Evolutionary conservation across 2,113 vertebrate genomes (phyloP).

Genomic region (Carassius carassius): DNA sequence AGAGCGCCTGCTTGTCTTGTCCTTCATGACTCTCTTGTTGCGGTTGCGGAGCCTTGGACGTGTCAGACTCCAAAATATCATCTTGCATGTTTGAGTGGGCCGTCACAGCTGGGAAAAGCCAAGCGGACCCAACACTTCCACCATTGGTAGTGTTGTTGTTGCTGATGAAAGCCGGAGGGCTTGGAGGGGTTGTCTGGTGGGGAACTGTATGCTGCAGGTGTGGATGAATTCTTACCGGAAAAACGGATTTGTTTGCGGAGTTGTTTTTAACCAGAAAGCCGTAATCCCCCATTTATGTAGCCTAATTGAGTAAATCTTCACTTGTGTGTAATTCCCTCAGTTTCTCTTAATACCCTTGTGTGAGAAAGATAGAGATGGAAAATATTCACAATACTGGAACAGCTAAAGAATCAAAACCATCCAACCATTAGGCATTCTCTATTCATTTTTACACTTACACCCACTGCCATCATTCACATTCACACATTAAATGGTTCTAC

Average conservation of each 20-base stretch:
- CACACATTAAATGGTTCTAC: not conserved
- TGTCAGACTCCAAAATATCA: conserved; percentile 97
- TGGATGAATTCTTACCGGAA: conserved; percentile 97
- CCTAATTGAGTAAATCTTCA: conserved; percentile 67
- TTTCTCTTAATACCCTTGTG: conserved; percentile 66
- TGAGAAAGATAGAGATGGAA: not conserved
- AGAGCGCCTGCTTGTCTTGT: conserved; percentile 92
- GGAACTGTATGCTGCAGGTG: conserved; percentile 96
- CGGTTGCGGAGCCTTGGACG: conserved; percentile 86
- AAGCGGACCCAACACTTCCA: conserved; percentile 89
- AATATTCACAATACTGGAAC: conserved; percentile 13
- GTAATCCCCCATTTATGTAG: conserved; percentile 99
- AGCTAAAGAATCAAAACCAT: conserved; percentile 19
- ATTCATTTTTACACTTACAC: not conserved
- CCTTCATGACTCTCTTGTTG: conserved; percentile 91
- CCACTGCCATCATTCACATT: not conserved
- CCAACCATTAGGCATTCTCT: conserved; percentile 28
- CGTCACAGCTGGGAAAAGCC: conserved; percentile 94
- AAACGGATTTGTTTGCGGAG: conserved; percentile 95
- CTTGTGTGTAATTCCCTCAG: conserved; percentile 67
- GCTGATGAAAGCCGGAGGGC: conserved; percentile 95
- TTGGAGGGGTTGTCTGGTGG: conserved; percentile 92
- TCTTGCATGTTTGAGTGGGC: conserved; percentile 95
- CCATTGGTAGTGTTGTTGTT: conserved; percentile 95
- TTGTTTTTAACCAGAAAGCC: conserved; percentile 99